Evolutionary conservation across 2,888 invertebrate species (phyloP).

Genomic region (Epistrophella euchroma): DNA sequence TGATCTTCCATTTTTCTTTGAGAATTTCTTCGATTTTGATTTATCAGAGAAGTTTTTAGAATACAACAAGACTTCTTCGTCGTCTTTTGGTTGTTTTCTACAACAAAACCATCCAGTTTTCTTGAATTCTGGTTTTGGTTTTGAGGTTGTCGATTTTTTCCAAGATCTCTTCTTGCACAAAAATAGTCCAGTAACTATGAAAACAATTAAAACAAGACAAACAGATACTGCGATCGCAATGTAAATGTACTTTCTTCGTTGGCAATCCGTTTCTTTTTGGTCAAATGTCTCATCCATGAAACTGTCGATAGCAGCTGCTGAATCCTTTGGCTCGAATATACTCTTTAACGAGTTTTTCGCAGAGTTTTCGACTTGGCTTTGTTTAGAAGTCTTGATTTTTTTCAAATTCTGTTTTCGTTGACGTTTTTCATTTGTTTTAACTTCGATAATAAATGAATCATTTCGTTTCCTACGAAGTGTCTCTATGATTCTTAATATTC

Average conservation of each 20-base stretch:
- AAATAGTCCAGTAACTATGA: constrained; percentile 8
- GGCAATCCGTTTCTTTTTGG: not conserved
- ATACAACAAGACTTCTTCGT: constrained; percentile 24
- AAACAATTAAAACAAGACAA: constrained; percentile 30
- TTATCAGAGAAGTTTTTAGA: constrained; percentile 5
- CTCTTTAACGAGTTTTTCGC: not conserved
- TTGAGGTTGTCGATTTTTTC: not conserved
- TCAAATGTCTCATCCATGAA: not conserved
- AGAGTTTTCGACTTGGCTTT: not conserved
- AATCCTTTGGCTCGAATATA: not conserved
- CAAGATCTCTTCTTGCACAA: constrained; percentile 3
- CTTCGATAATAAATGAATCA: not conserved
- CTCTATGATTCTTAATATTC: constrained; percentile 80
- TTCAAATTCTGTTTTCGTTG: constrained; percentile 24
- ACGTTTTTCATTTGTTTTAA: constrained; percentile 34
- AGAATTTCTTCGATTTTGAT: constrained; percentile 9
- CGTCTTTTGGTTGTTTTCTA: constrained; percentile 36
- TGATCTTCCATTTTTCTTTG: constrained; percentile 1
- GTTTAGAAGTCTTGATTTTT: not conserved
- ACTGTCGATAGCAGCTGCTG: not conserved
- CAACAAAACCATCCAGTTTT: constrained; percentile 22
- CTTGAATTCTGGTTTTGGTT: not conserved
- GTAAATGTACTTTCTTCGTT: constrained; percentile 45
- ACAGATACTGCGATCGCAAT: constrained; percentile 38
- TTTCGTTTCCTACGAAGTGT: constrained; percentile 72